A percentile compares a stretch with the other conserved stretches of the same genome.
Conservation (phyloP, 2,888 invertebrate genomes). For the Dusona sp. region DNA sequence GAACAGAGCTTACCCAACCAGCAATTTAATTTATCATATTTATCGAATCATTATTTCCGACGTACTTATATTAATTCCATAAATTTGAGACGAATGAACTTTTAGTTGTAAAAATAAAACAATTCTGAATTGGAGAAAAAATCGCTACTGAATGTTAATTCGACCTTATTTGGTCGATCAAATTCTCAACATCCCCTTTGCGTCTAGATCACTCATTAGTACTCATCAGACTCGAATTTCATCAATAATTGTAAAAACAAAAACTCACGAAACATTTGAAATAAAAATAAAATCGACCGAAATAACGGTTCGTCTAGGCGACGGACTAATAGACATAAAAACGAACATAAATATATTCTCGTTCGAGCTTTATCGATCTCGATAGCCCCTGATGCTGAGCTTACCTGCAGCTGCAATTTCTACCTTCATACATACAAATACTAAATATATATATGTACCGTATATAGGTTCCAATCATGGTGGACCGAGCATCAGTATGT, state of each 20-base stretch:
- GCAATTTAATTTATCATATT: neutral
- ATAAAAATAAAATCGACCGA: neutral
- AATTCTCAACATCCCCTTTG: neutral
- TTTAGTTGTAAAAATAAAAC: neutral
- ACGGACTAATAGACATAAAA: neutral
- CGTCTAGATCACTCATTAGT: neutral
- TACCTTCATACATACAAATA: neutral
- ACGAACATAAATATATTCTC: neutral
- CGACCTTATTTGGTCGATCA: too few relatives aligned
- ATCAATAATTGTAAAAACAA: neutral
- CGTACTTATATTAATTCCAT: neutral
- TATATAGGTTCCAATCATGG: slow-evolving; percentile 27
- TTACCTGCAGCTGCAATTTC: slow-evolving; percentile 22
- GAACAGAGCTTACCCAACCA: neutral
- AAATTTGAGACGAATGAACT: neutral
- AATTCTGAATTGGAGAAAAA: too few relatives aligned
- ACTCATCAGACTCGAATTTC: neutral
- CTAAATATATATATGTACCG: slow-evolving; percentile 2
- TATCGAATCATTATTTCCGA: neutral
- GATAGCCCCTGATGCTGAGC: slow-evolving; percentile 3
- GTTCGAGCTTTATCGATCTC: slow-evolving; percentile 32
- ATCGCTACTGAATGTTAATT: too few relatives aligned
- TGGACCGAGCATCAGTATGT: slow-evolving; percentile 41
- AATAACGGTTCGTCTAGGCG: neutral
- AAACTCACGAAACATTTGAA: neutral